Base-by-base conservation (phyloP, 92 coral and sea anemone species). In the Porites divaricata region DNA sequence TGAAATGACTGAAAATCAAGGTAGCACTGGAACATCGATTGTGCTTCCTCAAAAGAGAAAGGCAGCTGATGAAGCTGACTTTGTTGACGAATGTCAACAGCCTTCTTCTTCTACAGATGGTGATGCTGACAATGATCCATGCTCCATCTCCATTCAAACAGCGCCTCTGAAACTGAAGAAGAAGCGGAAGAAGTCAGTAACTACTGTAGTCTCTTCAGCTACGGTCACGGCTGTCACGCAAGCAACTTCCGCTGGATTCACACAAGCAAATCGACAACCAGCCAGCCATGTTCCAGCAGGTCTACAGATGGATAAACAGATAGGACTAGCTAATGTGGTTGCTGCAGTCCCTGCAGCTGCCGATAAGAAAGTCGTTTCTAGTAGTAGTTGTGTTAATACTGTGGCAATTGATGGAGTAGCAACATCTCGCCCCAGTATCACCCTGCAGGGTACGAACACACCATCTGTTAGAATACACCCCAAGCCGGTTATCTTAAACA, bases 111-210 rank as follows among this genome's bases (percentile, higher is more conserved):
- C 75, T 28, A 11, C 81, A 4, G 52, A 19, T 49, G 67, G 15
- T 11, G 19, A 15, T 7, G 49, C 15, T 25, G 66, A 75, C 2
- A 72, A 75, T 13, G 63, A 35, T 52, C 28, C 70, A 10, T 87
- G 91, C 56, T 67, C 75, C 57, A 73, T 86, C 48, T 87, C 82
- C 49, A 91, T 83, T 49, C 94, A 91, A 64, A 91, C 91, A 57
- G 51, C 74, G 65, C 86, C 85, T 22, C 81, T 81, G 8, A 74
- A 81, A 25, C 56, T 73, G 52, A 84, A 90, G 41, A 88, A 85
- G 85, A 82, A 82, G 70, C 85, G 85, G 22, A 84, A 69, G 86
- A 59, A 80, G 85, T 62, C 63, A 19, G 9, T 26, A 48, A 11
- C 75, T 48, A 52, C 56, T 5, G 49, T 24, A 21, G 85, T 41